Conservation (phyloP, 2,113 vertebrate genomes). For the Girardinichthys multiradiatus region DNA sequence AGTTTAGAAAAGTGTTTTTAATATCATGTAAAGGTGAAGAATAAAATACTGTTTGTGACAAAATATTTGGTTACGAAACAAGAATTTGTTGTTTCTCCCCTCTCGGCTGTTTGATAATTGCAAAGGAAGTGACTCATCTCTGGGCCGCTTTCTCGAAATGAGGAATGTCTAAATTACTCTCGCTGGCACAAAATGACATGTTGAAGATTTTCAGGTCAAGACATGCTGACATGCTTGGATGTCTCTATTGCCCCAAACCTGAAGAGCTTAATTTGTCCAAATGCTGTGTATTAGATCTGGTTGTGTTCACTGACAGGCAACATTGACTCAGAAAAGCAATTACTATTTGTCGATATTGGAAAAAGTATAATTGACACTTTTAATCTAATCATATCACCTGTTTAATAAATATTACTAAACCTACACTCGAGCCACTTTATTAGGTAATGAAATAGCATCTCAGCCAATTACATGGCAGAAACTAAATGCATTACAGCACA, state of each 20-base stretch:
- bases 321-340: neutral
- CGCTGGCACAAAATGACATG: slow-evolving; percentile 21
- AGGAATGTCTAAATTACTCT: slow-evolving; percentile 40
- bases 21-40: neutral
- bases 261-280: slow-evolving; percentile 14
- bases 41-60: neutral
- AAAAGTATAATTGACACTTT: neutral
- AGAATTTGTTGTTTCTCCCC: neutral
- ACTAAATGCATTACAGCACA: too few relatives aligned
- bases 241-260: slow-evolving; percentile 15
- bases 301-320: neutral
- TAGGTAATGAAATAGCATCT: too few relatives aligned
- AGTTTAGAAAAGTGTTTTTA: too few relatives aligned
- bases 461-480: too few relatives aligned
- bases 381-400: too few relatives aligned
- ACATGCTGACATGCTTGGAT: slow-evolving; percentile 40
- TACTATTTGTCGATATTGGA: neutral
- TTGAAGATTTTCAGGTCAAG: slow-evolving; percentile 29
- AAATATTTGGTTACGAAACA: neutral
- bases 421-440: too few relatives aligned
- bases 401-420: too few relatives aligned
- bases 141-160: slow-evolving; percentile 36
- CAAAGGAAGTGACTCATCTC: slow-evolving; percentile 31
- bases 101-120: slow-evolving; percentile 11
- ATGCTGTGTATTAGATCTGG: neutral